These are phyloP conservation scores for Pseudomyrmex sp. DNA, from an alignment of 1,140 invertebrate genomes.

Conservation along the genomic window DNA sequence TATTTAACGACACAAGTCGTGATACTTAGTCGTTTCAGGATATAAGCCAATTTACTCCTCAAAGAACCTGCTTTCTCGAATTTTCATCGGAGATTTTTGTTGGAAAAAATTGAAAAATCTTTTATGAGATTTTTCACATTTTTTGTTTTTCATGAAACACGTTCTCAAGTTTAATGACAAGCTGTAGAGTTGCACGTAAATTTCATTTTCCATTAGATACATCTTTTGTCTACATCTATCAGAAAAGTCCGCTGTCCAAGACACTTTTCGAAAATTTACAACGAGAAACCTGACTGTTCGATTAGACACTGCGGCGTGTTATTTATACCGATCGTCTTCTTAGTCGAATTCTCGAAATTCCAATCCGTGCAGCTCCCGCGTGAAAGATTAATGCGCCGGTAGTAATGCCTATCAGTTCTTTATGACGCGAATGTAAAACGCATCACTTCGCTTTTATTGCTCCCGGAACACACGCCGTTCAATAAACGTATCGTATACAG, in stretches of 20 bases:
- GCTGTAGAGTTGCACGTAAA: neutral
- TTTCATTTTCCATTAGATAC: slow-evolving; percentile 15
- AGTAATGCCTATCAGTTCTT: slow-evolving; percentile 49
- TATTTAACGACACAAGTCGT: slow-evolving; percentile 4
- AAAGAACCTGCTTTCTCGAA: neutral
- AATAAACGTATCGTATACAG: neutral
- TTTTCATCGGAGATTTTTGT: neutral
- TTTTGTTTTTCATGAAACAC: too few relatives aligned
- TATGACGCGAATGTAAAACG: slow-evolving; percentile 38
- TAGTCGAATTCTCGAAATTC: slow-evolving; percentile 45
- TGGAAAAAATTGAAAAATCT: neutral
- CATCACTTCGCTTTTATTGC: slow-evolving; percentile 43
- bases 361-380: neutral
- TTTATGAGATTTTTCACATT: neutral
- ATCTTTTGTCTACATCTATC: neutral
- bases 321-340: slow-evolving; percentile 5
- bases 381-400: slow-evolving; percentile 42
- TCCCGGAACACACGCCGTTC: slow-evolving; percentile 22
- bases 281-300: slow-evolving; percentile 11
- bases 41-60: slow-evolving; percentile 2
- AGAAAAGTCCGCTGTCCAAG: neutral
- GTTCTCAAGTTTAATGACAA: too few relatives aligned
- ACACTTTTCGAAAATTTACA: slow-evolving; percentile 39
- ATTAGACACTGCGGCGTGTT: slow-evolving; percentile 27
- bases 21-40: neutral